Percentiles rank a stretch among this genome's conserved stretches.
Evolutionary conservation across 92 coral and sea anemone genomes (phyloP).

Genomic region (Isaurus tuberculatus): DNA sequence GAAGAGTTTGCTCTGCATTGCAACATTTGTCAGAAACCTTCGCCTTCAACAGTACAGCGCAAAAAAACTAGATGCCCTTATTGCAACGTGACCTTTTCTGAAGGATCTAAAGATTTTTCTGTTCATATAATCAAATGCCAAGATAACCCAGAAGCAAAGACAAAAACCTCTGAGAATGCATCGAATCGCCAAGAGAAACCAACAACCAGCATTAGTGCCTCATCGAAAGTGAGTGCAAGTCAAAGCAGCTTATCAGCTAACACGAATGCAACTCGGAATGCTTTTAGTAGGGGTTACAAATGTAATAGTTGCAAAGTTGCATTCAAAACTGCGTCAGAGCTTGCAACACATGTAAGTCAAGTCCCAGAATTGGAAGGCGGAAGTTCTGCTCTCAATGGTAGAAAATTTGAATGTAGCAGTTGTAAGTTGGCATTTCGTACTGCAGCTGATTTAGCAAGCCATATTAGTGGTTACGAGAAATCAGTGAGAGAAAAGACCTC

Average conservation of each 20-base stretch:
- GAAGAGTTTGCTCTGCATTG: conserved; percentile 22
- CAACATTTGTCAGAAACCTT: conserved; percentile 1
- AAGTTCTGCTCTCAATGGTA: not conserved
- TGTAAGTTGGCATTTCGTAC: conserved; percentile 9
- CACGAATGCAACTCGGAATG: not conserved
- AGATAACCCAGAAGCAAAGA: not conserved
- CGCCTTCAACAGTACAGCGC: not conserved
- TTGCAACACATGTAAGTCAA: conserved; percentile 23
- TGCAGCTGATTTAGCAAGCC: conserved; percentile 32
- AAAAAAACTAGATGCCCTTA: not conserved
- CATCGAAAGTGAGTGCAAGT: not conserved
- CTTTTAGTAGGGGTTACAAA: conserved; percentile 3
- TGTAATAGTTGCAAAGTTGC: conserved; percentile 40
- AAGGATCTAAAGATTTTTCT: conserved; percentile 2
- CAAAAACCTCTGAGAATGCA: not conserved
- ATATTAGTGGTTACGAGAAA: conserved; percentile 17
- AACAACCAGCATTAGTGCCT: not conserved
- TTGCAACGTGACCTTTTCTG: conserved; percentile 15
- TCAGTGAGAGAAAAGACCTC: not conserved
- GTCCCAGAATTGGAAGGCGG: not conserved
- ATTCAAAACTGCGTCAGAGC: conserved; percentile 31
- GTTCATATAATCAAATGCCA: not conserved
- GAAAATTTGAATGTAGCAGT: conserved; percentile 27
- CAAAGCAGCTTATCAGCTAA: not conserved
- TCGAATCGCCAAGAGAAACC: not conserved